phyloP scores from a whole-genome alignment of 2,113 vertebrate species.

The Ptilonorhynchus violaceus region DNA sequence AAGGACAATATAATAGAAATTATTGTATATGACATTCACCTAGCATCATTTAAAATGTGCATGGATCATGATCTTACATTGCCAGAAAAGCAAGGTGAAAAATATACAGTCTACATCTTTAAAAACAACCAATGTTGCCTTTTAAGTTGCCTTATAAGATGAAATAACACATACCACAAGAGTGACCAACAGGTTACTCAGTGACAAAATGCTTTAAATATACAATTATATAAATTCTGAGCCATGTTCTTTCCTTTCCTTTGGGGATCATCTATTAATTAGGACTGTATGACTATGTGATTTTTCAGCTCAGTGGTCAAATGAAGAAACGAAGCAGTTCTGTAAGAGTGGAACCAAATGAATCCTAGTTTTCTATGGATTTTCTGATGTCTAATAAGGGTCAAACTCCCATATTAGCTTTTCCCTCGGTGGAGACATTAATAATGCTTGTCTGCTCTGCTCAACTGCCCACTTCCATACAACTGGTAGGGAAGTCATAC shows the following conservation, averaged over 20 bases:
- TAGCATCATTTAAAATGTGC: neutral
- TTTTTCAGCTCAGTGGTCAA: slow-evolving; percentile 63
- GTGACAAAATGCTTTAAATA: neutral
- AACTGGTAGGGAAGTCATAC: slow-evolving; percentile 20
- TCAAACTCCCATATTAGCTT: slow-evolving; percentile 34
- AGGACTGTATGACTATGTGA: slow-evolving; percentile 17
- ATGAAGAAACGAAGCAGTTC: slow-evolving; percentile 11
- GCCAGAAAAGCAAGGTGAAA: neutral
- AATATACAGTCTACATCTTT: neutral
- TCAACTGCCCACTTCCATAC: slow-evolving; percentile 20
- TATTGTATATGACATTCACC: neutral
- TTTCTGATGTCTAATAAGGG: slow-evolving; percentile 44
- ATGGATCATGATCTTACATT: neutral
- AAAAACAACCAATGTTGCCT: neutral
- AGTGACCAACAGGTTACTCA: neutral
- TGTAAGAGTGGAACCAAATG: slow-evolving; percentile 11
- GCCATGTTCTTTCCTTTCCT: neutral
- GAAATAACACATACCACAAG: neutral
- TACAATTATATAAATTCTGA: slow-evolving; percentile 5
- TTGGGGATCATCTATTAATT: slow-evolving; percentile 38
- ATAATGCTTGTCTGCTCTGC: slow-evolving; percentile 45
- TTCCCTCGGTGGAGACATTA: slow-evolving; percentile 22
- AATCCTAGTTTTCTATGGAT: slow-evolving; percentile 18
- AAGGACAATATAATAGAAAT: neutral
- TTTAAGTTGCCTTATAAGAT: neutral